A percentile compares a stretch with the other conserved stretches of the same genome.
These are phyloP conservation scores for Monodelphis domestica DNA, from an alignment of 2,797 vertebrate genomes.

Conservation along the genomic window DNA sequence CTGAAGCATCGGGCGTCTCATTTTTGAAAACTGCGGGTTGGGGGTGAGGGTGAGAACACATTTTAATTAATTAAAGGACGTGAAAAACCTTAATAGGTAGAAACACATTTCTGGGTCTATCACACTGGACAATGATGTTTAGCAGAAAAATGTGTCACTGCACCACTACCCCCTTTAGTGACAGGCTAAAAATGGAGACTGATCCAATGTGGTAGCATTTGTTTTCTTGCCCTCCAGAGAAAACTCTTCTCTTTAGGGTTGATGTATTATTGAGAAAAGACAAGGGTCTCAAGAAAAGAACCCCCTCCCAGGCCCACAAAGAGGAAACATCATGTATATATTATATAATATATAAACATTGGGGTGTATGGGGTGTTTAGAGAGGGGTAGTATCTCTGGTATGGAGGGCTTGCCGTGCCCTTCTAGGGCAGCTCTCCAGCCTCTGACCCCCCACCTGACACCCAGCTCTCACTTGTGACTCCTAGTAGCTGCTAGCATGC, in stretches of 20 bases:
- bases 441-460: too few relatives aligned
- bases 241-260: conserved; percentile 28
- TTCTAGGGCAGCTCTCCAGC: too few relatives aligned
- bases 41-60: background rate
- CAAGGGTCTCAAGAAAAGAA: conserved; percentile 44
- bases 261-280: background rate
- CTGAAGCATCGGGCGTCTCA: conserved; percentile 1
- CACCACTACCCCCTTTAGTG: background rate
- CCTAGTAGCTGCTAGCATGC: too few relatives aligned
- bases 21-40: conserved; percentile 21
- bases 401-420: too few relatives aligned
- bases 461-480: too few relatives aligned
- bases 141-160: conserved; percentile 9
- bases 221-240: background rate
- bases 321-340: background rate
- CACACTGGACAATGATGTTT: conserved; percentile 26
- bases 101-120: background rate
- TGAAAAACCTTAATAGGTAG: background rate
- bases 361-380: too few relatives aligned
- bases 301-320: background rate
- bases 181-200: conserved; percentile 13
- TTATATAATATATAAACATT: too few relatives aligned
- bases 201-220: background rate
- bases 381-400: too few relatives aligned
- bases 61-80: conserved; percentile 60